Evolutionary conservation across 64 coral and sea anemone species (phyloP), one percentile per base, ranked within the genome.

Genomic region (Montipora efflorescens): DNA sequence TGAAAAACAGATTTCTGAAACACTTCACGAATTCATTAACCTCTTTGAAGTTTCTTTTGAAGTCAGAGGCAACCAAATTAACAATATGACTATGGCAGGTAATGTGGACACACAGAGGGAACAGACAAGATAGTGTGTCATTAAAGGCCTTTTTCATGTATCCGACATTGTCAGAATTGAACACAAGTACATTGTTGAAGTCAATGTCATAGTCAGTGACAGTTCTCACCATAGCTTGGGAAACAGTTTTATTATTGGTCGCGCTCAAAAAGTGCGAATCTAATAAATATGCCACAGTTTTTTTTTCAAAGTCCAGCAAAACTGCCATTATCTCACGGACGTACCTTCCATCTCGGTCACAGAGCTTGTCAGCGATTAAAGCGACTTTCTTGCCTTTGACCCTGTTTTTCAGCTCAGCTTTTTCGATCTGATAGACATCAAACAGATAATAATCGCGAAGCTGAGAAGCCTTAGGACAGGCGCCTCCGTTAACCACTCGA

Each of bases 221-320:
- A 23, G 78, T 91, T 91, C 67, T 81, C 22, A 82, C 77, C 5
- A 93, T 58, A 10, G 51, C 72, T 50, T 87, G 59, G 0, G 76
- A 67, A 9, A 93, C 85, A 73, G 92, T 93, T 59, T 25, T 74
- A 16, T 93, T 93, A 64, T 88, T 93, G 19, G 92, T 88, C 58
- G 47, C 70, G 8, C 11, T 51, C 2, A 93, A 57, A 46, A 89
- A 84, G 13, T 89, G 84, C 7, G 47, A 51, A 10, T 88, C 84
- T 0, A 88, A 22, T 7, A 90, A 8, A 15, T 66, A 95, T 4
- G 93, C 88, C n/a, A 95, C 80, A 7, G 73, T 67, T 18, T 91
- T 95, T 2, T 81, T 67, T 45, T 93, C 91, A 80, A 93, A 93
- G 78, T 87, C 83, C 8, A 93, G 43, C 36, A 22, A 86, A 43